Conservation (phyloP, 2,113 vertebrate species). For the Myocastor coypus region DNA sequence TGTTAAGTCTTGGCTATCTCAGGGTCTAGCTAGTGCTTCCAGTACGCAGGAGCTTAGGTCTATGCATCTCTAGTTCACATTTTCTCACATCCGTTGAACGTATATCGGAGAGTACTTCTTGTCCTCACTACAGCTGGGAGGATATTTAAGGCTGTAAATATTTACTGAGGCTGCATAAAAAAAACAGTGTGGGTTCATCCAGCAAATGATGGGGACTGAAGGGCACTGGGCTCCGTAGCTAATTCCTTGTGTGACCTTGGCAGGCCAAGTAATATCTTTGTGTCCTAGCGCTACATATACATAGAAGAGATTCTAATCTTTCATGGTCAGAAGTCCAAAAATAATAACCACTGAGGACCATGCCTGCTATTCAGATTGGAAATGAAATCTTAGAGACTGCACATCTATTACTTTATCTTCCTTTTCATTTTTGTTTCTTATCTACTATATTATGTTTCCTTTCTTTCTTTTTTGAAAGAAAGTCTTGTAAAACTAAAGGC, state of each 20-base stretch:
- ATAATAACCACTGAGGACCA: background rate
- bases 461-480: background rate
- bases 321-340: background rate
- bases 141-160: slow-evolving; percentile 58
- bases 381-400: background rate
- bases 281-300: background rate
- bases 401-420: background rate
- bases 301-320: background rate
- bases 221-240: background rate
- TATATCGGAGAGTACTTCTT: slow-evolving; percentile 24
- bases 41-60: background rate
- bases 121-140: slow-evolving; percentile 52
- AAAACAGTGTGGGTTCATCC: background rate
- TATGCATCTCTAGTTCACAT: background rate
- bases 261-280: background rate
- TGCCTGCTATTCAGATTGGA: slow-evolving; percentile 27
- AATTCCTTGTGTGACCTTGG: slow-evolving; percentile 18
- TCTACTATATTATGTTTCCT: background rate
- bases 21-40: background rate
- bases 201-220: background rate
- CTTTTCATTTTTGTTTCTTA: background rate
- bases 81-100: slow-evolving; percentile 57
- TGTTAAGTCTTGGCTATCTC: background rate
- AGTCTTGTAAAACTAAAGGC: background rate
- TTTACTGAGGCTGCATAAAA: slow-evolving; percentile 49